These are phyloP conservation scores for Sorex maritimensis DNA, from an alignment of 2,797 vertebrate genomes.

Conservation along the genomic window DNA sequence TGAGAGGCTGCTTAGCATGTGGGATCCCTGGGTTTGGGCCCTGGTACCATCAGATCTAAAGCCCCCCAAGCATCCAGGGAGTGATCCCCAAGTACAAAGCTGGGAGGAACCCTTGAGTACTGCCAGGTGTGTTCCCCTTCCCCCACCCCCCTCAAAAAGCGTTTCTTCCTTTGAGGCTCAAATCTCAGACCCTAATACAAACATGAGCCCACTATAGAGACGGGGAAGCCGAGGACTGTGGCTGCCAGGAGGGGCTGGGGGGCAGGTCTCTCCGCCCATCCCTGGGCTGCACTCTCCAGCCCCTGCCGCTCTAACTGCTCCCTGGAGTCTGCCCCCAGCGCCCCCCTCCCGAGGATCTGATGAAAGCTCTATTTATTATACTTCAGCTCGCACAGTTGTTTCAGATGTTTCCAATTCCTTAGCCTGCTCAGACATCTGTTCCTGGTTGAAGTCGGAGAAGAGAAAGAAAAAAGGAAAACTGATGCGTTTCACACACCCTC, in stretches of 20 bases:
- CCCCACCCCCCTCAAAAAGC: neutral
- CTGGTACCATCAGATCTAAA: neutral
- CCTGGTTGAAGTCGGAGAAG: conserved; percentile 92
- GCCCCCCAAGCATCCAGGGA: neutral
- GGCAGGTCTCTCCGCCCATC: conserved; percentile 66
- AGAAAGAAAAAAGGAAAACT: conserved; percentile 83
- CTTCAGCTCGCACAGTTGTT: conserved; percentile 94
- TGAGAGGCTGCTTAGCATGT: too few relatives aligned
- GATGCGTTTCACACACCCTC: conserved; percentile 72
- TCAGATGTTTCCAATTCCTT: conserved; percentile 97
- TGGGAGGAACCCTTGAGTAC: too few relatives aligned
- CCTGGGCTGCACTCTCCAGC: conserved; percentile 75
- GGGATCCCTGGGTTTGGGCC: neutral
- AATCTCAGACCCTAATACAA: neutral
- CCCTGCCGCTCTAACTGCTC: conserved; percentile 86
- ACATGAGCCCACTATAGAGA: conserved; percentile 19
- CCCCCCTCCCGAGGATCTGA: conserved; percentile 92
- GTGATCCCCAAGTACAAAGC: too few relatives aligned
- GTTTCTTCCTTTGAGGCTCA: neutral
- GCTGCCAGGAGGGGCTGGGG: neutral
- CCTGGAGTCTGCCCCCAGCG: conserved; percentile 88
- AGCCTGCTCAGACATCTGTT: conserved; percentile 95
- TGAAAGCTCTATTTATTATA: conserved; percentile 97
- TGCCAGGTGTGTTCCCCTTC: too few relatives aligned
- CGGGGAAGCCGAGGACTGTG: conserved; percentile 29